Conservation (phyloP, 2,888 invertebrate species). For the Oligia strigilis region DNA sequence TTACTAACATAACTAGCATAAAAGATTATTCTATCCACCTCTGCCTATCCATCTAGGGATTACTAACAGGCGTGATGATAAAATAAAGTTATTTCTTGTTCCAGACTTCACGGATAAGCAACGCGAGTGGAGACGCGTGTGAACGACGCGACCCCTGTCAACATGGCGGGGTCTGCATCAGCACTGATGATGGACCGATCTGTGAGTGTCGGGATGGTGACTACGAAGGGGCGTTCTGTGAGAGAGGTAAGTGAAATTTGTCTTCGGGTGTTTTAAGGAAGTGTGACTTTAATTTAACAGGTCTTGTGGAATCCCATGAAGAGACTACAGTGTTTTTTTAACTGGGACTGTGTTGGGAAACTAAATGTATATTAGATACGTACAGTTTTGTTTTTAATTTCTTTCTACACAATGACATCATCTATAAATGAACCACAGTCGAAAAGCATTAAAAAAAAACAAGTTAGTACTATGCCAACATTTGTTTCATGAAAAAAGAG, state of each 20-base stretch:
- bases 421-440: too few relatives aligned
- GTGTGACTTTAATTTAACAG: neutral
- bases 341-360: neutral
- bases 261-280: neutral
- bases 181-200: conserved; percentile 97
- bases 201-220: conserved; percentile 98
- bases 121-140: conserved; percentile 95
- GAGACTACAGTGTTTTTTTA: neutral
- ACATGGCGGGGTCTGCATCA: conserved; percentile 98
- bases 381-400: neutral
- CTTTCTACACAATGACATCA: too few relatives aligned
- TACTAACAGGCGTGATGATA: neutral
- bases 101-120: conserved; percentile 91
- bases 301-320: neutral
- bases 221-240: conserved; percentile 98
- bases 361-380: neutral
- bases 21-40: neutral
- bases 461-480: too few relatives aligned
- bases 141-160: conserved; percentile 97
- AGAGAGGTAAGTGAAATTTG: conserved; percentile 93
- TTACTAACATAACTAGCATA: neutral
- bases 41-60: too few relatives aligned
- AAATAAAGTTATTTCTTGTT: conserved; percentile 67
- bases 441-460: too few relatives aligned
- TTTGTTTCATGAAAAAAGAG: too few relatives aligned